Conservation (phyloP, 2,888 invertebrate genomes). For the Smittia aterrima region DNA sequence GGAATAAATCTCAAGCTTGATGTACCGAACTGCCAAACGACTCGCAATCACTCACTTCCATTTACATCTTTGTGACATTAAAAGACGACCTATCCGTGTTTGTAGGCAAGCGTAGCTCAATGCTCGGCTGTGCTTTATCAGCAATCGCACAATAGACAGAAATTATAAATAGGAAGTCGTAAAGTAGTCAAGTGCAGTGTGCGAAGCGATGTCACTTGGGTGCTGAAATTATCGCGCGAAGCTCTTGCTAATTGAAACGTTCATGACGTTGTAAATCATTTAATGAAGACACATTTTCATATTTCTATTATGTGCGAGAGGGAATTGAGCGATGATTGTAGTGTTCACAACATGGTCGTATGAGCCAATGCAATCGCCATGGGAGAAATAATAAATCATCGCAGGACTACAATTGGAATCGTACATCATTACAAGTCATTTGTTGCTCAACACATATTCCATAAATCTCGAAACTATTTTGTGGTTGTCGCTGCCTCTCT, state of each 20-base stretch:
- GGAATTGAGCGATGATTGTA: slow-evolving; percentile 20
- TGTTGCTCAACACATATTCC: slow-evolving; percentile 27
- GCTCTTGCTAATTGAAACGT: slow-evolving; percentile 6
- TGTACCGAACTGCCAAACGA: slow-evolving; percentile 40
- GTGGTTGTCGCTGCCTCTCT: not conserved
- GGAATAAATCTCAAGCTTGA: slow-evolving; percentile 27
- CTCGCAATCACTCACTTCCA: slow-evolving; percentile 34
- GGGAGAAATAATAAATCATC: slow-evolving; percentile 30
- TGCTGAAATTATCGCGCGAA: slow-evolving; percentile 28
- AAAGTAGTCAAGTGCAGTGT: slow-evolving; percentile 28
- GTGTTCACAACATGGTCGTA: not conserved
- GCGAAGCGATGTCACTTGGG: not conserved
- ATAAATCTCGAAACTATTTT: slow-evolving; percentile 21
- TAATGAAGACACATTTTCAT: slow-evolving; percentile 35
- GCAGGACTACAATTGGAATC: not conserved
- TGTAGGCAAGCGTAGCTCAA: not conserved
- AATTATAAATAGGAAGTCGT: slow-evolving; percentile 32
- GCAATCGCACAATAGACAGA: not conserved
- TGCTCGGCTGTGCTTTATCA: not conserved
- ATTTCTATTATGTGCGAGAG: slow-evolving; percentile 20
- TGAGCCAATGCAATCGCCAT: not conserved
- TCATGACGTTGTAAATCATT: slow-evolving; percentile 23
- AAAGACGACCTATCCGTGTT: too few species aligned
- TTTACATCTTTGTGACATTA: not conserved
- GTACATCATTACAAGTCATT: slow-evolving; percentile 38